Percentiles rank a stretch among this genome's conserved stretches.
phyloP scores from a whole-genome alignment of 2,113 vertebrate genomes.

The Prunella himalayana region DNA sequence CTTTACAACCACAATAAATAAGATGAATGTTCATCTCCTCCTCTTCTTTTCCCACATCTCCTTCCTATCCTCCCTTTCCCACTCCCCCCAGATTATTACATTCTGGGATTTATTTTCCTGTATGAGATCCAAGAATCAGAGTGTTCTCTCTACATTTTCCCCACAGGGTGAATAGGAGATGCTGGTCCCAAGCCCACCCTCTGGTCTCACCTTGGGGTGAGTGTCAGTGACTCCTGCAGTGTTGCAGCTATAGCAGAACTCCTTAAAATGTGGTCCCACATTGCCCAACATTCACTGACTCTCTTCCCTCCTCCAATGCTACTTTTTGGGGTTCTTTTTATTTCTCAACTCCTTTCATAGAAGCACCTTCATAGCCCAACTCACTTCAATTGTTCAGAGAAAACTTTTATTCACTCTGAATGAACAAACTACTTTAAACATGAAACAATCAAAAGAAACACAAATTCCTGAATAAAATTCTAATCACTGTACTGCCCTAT shows the following conservation, averaged over 20 bases:
- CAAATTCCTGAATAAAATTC: background rate
- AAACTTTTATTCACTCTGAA: background rate
- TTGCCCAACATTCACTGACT: background rate
- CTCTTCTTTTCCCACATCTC: slow-evolving; percentile 29
- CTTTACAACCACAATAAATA: background rate
- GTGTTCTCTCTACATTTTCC: background rate
- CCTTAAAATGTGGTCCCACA: background rate
- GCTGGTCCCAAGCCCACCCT: background rate
- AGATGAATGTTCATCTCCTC: background rate
- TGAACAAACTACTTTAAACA: background rate
- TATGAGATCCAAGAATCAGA: background rate
- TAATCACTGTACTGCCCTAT: background rate
- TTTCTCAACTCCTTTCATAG: background rate
- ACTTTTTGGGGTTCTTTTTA: background rate
- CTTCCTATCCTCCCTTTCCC: background rate
- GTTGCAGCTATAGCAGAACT: background rate
- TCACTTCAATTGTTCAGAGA: background rate
- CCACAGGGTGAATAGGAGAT: background rate
- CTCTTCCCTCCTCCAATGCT: background rate
- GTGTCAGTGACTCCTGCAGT: background rate
- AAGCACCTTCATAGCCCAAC: background rate
- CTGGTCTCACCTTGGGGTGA: background rate
- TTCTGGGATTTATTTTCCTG: background rate
- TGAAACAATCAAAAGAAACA: background rate
- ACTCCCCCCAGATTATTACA: background rate